Conservation (phyloP, 2,888 invertebrate species). For the Steinernema scapterisci region DNA sequence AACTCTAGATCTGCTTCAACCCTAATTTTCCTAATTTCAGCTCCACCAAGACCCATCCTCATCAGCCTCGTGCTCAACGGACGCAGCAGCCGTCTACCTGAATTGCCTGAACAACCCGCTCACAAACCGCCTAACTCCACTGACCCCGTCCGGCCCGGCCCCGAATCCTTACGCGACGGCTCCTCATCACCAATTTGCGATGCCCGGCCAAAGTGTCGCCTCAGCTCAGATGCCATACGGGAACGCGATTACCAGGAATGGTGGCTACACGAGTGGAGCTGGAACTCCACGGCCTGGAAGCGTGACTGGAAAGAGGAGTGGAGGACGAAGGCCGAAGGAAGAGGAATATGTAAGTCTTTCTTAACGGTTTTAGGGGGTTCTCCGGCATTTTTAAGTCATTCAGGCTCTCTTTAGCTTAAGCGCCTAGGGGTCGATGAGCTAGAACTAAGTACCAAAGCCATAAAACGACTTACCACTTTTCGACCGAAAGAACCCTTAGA, state of each 20-base stretch:
- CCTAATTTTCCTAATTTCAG: slow-evolving; percentile 3
- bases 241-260: neutral
- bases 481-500: too few relatives aligned
- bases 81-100: neutral
- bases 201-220: slow-evolving; percentile 19
- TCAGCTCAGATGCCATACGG: neutral
- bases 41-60: slow-evolving; percentile 7
- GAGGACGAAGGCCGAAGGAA: slow-evolving; percentile 42
- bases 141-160: neutral
- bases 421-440: too few relatives aligned
- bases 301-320: slow-evolving; percentile 24
- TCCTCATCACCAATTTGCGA: slow-evolving; percentile 11
- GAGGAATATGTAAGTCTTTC: slow-evolving; percentile 38
- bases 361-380: neutral
- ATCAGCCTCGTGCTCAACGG: slow-evolving; percentile 2
- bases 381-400: too few relatives aligned
- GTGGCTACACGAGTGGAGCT: neutral
- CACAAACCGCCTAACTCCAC: neutral
- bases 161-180: slow-evolving; percentile 29
- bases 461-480: too few relatives aligned
- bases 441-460: too few relatives aligned
- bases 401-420: too few relatives aligned
- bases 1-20: too few relatives aligned
- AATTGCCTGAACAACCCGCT: neutral
- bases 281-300: slow-evolving; percentile 15